Evolutionary conservation across 2,888 invertebrate species (phyloP), one percentile per base, ranked within the genome.

Genomic region (Cephus rjabovi): DNA sequence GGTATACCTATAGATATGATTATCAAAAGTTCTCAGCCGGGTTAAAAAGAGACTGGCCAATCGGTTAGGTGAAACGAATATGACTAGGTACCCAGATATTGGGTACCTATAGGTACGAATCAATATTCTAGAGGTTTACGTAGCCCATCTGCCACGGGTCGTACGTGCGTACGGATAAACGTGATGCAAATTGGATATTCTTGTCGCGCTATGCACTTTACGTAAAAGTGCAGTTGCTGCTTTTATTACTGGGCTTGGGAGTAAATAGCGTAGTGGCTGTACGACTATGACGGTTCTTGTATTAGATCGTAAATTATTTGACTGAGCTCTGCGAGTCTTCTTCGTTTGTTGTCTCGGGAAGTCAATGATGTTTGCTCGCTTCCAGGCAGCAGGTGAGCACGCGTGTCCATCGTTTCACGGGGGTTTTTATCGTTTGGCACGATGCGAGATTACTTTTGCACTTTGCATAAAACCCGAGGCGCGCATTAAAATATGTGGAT

Each of bases 401-500:
- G 56, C 23, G 56, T 56, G 56, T 56, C 9, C 23, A 23, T 56
- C 56, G 23, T 56, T 56, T 56, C 56, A 56, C 56, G 56, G 23
- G 9, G 23, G 1, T 23, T 56, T 56, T 56, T 56, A 71, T 31
- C 31, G 31, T 11, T 31, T 34, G 31, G 12, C 12, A 15, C 12
- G 71, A 34, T 31, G 15, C 34, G 71, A 71, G 71, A 71, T 71
- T 71, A 71, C 34, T 71, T 31, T 71, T 71, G 71, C 34, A 71
- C 71, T 71, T 34, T 71, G 71, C 71, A 71, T 71, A 71, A 71
- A 71, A 71, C 71, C 31, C 15, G 71, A 71, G 71, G 71, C 71
- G 71, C 15, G 35, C 75, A 69, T 75, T 34, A 75, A 56, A 77
- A 35, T 77, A 40, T 34, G 77, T 34, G 34, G 34, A 77, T 75